Base-by-base conservation (phyloP, 2,113 vertebrate genomes). In the Acanthisitta chloris region DNA sequence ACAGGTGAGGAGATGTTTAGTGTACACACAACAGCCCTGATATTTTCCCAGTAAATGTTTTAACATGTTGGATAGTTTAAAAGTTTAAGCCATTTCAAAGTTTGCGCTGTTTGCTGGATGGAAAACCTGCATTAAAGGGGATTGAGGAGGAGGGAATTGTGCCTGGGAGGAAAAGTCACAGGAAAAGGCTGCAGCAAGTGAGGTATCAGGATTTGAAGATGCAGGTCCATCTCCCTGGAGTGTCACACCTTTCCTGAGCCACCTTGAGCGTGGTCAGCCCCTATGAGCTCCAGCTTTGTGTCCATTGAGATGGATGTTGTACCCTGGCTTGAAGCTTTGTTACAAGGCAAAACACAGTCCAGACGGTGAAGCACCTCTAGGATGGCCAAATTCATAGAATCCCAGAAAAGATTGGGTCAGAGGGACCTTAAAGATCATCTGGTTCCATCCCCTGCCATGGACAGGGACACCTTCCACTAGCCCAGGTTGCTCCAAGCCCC, bases 161-260 rank as follows among this genome's bases (percentile, higher is more conserved):
- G 1, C 21, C 42, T 40, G 31, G 38, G 38, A n/a, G 26, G 34
- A 69, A 57, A 62, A 73, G 36, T 21, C 12, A 4, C 21, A 19
- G 20, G 38, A 57, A 6, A 36, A 18, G 25, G 58, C 12, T 69
- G 70, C 1, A 1, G 48, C 12, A 25, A 8, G 4, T 24, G 42
- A 20, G 16, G 14, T 49, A 31, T 29, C 36, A 14, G 36, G n/a
- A 7, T 59, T 33, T 20, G 71, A 59, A 83, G 64, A 12, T 10
- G 20, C 33, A n/a, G 38, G 20, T 57, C 46, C 38, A 4, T 38
- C 17, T 42, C 40, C 31, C 20, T 17, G 40, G 0, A 4, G 25
- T 28, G n/a, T 10, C n/a, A 21, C 12, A 6, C 1, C 0, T 51
- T 38, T 46, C 17, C 42, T 38, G 26, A 45, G 42, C 11, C 49